Evolutionary conservation across 2,113 vertebrate genomes (phyloP), one percentile per base, ranked within the genome.

Genomic region (Lamprotornis superbus): DNA sequence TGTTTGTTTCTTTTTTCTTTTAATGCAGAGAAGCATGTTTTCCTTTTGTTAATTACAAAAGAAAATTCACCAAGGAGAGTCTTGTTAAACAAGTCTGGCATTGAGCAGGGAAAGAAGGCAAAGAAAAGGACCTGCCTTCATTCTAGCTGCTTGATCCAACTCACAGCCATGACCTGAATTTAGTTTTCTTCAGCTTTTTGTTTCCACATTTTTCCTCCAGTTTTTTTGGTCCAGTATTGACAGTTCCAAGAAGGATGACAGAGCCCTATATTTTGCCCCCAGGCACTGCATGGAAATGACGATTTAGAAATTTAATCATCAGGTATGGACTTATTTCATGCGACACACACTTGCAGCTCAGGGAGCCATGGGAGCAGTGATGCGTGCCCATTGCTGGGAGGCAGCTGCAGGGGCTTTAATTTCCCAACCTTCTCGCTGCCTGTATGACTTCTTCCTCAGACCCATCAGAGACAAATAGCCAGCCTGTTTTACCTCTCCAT

Each of bases 41-140:
- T 30, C 25, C 84, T 89, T 92, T 81, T 94, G 75, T 82, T 94
- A 93, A 76, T 93, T 79, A 40, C 28, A 57, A 64, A 89, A 90
- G 81, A 76, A 76, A 53, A 68, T 64, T 76, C n/a, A 56, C 53
- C 40, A 71, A 87, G 47, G 37, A 82, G 44, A 85, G 37, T 78
- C 92, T 93, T 1, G 5, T 94, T 87, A 53, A 94, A 85, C 77
- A 90, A 91, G 78, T 68, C 49, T 87, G 61, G 37, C 49, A 64
- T n/a, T 71, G 84, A 85, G 44, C 25, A 59, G n/a, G 56, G 56
- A 55, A 61, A 49, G 59, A 52, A 64, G 74, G 35, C 44, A 60
- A 52, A 64, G 44, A 55, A 61, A 56, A 75, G 61, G 57, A 83
- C 44, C 16, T 71, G n/a, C 52, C 49, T 71, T 93, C 49, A 15